phyloP scores from a whole-genome alignment of 1,140 invertebrate species.

The Diorhabda elongata region DNA sequence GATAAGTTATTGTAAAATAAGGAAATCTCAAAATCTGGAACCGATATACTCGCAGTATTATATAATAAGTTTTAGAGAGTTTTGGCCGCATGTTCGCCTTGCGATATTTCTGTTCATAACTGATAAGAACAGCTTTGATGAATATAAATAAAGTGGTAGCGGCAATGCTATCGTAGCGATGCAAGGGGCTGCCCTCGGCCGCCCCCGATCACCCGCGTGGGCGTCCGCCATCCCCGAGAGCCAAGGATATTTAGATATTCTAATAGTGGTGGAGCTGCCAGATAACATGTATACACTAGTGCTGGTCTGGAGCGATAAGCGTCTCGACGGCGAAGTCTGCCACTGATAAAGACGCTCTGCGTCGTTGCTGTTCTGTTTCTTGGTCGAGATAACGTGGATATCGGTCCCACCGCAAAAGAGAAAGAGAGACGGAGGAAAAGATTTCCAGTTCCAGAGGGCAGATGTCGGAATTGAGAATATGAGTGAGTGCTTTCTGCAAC shows the following conservation, averaged over 20 bases:
- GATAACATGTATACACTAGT: conserved; percentile 44
- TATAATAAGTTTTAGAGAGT: background rate
- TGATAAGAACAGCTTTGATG: conserved; percentile 47
- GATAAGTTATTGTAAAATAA: too few relatives aligned
- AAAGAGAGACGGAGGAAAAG: conserved; percentile 20
- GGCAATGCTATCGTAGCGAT: conserved; percentile 40
- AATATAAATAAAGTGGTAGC: conserved; percentile 48
- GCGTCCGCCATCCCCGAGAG: conserved; percentile 22
- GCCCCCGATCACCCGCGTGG: conserved; percentile 12
- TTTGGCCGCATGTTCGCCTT: conserved; percentile 3
- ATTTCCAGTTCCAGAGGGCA: conserved; percentile 1
- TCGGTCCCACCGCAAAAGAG: conserved; percentile 39
- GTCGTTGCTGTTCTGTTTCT: conserved; percentile 41
- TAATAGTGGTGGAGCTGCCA: conserved; percentile 46
- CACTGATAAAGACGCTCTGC: conserved; percentile 43
- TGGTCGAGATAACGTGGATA: conserved; percentile 36
- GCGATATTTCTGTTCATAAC: conserved; percentile 46
- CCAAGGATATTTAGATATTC: conserved; percentile 50
- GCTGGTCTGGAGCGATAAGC: conserved; percentile 45
- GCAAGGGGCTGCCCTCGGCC: conserved; percentile 31
- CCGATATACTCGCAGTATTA: too few relatives aligned
- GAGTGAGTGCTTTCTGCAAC: background rate
- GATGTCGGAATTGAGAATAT: conserved; percentile 8
- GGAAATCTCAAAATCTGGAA: too few relatives aligned
- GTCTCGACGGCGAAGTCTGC: conserved; percentile 40